Evolutionary conservation across 2,113 vertebrate species (phyloP).

Genomic region (Megaleporinus macrocephalus): DNA sequence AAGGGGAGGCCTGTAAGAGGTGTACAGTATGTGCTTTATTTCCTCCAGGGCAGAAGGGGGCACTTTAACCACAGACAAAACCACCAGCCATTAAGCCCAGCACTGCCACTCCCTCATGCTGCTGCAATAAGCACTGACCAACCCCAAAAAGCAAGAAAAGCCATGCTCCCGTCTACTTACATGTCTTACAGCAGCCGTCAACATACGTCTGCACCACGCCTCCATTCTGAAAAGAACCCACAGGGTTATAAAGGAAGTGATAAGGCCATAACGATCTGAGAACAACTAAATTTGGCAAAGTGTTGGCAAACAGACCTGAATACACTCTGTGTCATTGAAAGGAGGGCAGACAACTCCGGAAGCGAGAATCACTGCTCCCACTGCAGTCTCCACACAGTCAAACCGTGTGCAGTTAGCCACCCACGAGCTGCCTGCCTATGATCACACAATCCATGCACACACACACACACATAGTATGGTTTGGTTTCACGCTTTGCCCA

Average conservation of each 20-base stretch:
- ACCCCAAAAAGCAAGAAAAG: constrained; percentile 74
- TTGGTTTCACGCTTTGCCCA: neutral
- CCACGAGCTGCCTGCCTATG: constrained; percentile 92
- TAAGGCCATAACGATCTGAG: neutral
- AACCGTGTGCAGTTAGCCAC: constrained; percentile 91
- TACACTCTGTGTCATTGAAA: constrained; percentile 94
- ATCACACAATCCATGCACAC: constrained; percentile 9
- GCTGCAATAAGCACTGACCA: constrained; percentile 38
- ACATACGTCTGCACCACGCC: constrained; percentile 90
- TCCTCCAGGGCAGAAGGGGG: constrained; percentile 68
- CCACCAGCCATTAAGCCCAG: constrained; percentile 60
- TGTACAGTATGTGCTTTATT: constrained; percentile 57
- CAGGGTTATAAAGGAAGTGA: constrained; percentile 14
- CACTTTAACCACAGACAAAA: constrained; percentile 65
- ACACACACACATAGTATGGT: neutral
- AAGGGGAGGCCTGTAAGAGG: neutral
- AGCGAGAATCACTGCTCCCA: constrained; percentile 83
- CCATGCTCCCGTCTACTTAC: constrained; percentile 85
- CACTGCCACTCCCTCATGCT: constrained; percentile 45
- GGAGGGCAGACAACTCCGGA: constrained; percentile 92
- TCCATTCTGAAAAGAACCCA: constrained; percentile 85
- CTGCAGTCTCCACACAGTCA: constrained; percentile 86
- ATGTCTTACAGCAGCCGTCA: constrained; percentile 97
- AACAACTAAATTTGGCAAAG: neutral
- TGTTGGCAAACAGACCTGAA: constrained; percentile 85